Base-by-base conservation (phyloP, 2,888 invertebrate species). In the Callosobruchus maculatus region DNA sequence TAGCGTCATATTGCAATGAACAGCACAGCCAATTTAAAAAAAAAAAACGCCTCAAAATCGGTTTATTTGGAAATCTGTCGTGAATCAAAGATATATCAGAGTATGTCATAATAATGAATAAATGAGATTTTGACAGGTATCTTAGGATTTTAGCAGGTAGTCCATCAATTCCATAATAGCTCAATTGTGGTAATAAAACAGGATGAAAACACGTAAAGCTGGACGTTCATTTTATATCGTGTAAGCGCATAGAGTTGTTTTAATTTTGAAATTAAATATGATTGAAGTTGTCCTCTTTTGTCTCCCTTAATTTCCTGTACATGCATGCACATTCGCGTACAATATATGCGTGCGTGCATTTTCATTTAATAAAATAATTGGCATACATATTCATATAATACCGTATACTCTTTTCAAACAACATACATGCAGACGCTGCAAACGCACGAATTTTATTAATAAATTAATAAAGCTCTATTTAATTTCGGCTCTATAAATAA, bases 401-500 rank as follows among this genome's bases (percentile, higher is more conserved):
- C 30, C 30, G 30, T 30, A 30, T 30, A 49, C 49, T 49, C 49
- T 49, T 49, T 49, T 49, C 49, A 49, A 49, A 49, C 49, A 49
- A 49, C 3, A 18, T 49, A 49, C 49, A 49, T 49, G 49, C 49
- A 49, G 49, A 13, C 49, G 49, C 49, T 49, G 49, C 49, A 49
- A 49, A 49, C 18, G 49, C 49, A 49, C 49, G 49, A 68, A 68
- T 5, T 68, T 21, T 68, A 68, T 68, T 68, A 68, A 68, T 68
- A 68, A 68, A 68, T 68, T 68, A 68, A 21, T 68, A 22, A 68
- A 22, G 21, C 68, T 68, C 68, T 68, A 68, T 68, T 68, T 68
- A 68, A 68, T 68, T 68, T 68, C 22, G 22, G 68, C 68, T 22
- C 68, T 21, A 68, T 68, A 68, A 68, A 68, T 68, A 68, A 68